phyloP scores from a whole-genome alignment of 2,797 vertebrate genomes.

The Silurus aristotelis region DNA sequence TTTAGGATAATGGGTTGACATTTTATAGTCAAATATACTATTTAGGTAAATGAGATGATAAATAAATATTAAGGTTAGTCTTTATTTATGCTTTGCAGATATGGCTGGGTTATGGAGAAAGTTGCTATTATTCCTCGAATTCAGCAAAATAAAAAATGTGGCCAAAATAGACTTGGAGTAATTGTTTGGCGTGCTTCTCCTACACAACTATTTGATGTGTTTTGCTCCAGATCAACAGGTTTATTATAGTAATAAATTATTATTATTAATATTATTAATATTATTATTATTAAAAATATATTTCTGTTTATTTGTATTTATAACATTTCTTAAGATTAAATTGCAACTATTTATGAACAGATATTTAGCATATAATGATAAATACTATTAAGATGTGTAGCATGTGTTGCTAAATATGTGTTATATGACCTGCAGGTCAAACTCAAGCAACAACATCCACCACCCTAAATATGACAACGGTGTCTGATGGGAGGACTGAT shows the following conservation, averaged over 20 bases:
- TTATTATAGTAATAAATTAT: neutral
- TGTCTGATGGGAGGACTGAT: neutral
- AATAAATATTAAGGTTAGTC: neutral
- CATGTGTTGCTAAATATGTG: neutral
- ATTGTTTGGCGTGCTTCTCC: conserved; percentile 44
- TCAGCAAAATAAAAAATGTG: conserved; percentile 57
- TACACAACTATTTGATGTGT: conserved; percentile 61
- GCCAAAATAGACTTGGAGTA: conserved; percentile 58
- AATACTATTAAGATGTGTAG: neutral
- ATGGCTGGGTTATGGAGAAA: conserved; percentile 70
- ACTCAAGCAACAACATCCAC: conserved; percentile 26
- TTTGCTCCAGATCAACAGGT: conserved; percentile 74
- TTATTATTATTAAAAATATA: neutral
- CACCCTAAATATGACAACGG: neutral
- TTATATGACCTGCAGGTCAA: conserved; percentile 33
- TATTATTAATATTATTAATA: neutral
- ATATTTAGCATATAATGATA: neutral
- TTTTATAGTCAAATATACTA: neutral
- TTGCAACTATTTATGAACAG: neutral
- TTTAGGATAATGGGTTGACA: neutral
- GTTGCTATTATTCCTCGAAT: conserved; percentile 66
- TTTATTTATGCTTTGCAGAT: conserved; percentile 60
- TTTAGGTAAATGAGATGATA: neutral
- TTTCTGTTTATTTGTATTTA: neutral
- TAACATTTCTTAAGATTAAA: neutral